phyloP scores from a whole-genome alignment of 2,113 vertebrate species.

The Hystrix brachyura region DNA sequence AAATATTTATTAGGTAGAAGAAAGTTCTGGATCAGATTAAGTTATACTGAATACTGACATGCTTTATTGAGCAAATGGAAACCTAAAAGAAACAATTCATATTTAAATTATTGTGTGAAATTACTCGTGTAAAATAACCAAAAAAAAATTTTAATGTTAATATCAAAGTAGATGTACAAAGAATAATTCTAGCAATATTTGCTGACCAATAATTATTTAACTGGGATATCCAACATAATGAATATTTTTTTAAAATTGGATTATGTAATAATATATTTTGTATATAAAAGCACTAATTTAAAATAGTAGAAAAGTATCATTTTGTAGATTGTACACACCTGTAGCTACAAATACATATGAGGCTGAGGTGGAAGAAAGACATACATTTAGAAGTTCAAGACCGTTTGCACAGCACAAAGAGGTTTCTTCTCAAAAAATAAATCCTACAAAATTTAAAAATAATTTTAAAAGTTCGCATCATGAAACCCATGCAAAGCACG shows the following conservation, averaged over 20 bases:
- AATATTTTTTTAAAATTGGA: background rate
- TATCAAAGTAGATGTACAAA: background rate
- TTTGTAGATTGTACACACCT: background rate
- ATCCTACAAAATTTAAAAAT: background rate
- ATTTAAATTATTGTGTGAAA: background rate
- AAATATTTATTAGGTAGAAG: background rate
- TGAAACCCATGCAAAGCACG: background rate
- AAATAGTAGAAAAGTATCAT: background rate
- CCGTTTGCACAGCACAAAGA: background rate
- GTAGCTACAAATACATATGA: background rate
- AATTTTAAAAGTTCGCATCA: background rate
- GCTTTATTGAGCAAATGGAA: background rate
- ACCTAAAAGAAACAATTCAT: background rate
- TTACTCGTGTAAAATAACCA: background rate
- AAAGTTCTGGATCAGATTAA: background rate
- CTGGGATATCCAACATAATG: background rate
- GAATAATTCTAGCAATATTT: no score
- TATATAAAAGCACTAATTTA: background rate
- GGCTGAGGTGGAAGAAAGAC: background rate
- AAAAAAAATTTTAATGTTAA: background rate
- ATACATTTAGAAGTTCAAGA: background rate
- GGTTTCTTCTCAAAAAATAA: background rate
- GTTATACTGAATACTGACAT: background rate
- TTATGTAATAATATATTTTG: background rate
- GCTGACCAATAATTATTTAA: background rate